phyloP scores from a whole-genome alignment of 2,113 vertebrate genomes.

The Tetraodon nigroviridis region DNA sequence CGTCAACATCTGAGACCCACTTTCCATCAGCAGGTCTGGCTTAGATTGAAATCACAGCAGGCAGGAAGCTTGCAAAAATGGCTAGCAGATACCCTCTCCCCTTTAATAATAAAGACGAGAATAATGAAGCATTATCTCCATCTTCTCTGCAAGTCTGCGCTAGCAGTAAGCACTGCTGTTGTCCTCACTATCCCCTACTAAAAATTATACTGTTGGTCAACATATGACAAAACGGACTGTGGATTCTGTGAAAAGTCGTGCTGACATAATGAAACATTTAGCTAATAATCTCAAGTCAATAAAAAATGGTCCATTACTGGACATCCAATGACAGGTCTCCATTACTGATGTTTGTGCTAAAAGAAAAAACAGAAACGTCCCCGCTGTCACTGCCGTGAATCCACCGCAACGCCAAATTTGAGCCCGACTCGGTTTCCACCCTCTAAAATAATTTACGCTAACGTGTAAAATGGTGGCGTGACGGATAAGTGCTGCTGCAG shows the following conservation, averaged over 20 bases:
- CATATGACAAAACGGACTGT: too few species aligned
- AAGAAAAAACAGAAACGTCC: background rate
- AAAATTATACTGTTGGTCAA: background rate
- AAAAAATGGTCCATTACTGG: too few species aligned
- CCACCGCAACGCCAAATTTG: background rate
- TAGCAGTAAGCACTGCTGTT: background rate
- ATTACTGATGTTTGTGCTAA: background rate
- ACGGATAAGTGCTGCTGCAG: background rate
- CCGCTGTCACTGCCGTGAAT: background rate
- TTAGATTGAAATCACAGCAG: too few species aligned
- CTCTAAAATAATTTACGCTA: background rate
- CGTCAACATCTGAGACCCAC: too few species aligned
- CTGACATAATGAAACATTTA: too few species aligned
- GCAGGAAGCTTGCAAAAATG: too few species aligned
- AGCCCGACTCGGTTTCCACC: background rate
- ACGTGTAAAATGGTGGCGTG: background rate
- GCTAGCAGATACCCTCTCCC: too few species aligned
- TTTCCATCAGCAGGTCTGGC: too few species aligned
- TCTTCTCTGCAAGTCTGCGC: too few species aligned
- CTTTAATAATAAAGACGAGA: too few species aligned
- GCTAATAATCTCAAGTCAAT: background rate
- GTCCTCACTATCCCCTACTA: background rate
- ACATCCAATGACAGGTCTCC: background rate
- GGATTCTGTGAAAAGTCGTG: too few species aligned
- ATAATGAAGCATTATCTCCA: too few species aligned